Conservation (phyloP, 2,888 invertebrate species). For the Limnephilus rhombicus region DNA sequence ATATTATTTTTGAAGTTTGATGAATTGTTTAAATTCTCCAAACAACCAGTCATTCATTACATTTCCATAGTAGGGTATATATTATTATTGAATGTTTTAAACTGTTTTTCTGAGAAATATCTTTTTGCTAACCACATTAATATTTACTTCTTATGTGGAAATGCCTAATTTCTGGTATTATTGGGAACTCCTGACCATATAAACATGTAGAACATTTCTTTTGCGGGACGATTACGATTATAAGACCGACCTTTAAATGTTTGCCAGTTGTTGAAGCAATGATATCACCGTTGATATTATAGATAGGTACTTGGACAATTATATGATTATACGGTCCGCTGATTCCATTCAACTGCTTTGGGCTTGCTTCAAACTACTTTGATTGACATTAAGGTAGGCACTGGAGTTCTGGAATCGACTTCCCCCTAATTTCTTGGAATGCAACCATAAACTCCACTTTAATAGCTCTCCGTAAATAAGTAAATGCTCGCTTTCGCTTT, state of each 20-base stretch:
- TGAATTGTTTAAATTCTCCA: too few relatives aligned
- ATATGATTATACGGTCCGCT: constrained; percentile 41
- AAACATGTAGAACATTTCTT: background rate
- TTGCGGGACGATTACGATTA: background rate
- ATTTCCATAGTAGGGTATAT: too few relatives aligned
- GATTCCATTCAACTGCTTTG: constrained; percentile 31
- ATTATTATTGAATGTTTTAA: too few relatives aligned
- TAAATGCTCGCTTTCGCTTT: background rate
- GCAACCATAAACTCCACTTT: background rate
- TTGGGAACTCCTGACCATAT: background rate
- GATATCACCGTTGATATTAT: constrained; percentile 41
- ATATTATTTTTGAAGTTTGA: too few relatives aligned
- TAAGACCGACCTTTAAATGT: constrained; percentile 43
- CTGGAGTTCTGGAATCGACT: background rate
- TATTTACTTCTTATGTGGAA: too few relatives aligned
- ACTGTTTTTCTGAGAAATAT: too few relatives aligned
- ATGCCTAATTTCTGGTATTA: too few relatives aligned
- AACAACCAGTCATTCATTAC: too few relatives aligned
- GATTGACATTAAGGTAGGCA: constrained; percentile 35
- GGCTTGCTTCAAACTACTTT: background rate
- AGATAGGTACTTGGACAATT: constrained; percentile 19
- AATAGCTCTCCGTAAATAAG: background rate
- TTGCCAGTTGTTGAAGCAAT: constrained; percentile 37
- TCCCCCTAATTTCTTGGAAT: background rate
- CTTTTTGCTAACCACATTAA: too few relatives aligned